Conservation (phyloP, 2,888 invertebrate species). For the Schrankia costaestrigalis region DNA sequence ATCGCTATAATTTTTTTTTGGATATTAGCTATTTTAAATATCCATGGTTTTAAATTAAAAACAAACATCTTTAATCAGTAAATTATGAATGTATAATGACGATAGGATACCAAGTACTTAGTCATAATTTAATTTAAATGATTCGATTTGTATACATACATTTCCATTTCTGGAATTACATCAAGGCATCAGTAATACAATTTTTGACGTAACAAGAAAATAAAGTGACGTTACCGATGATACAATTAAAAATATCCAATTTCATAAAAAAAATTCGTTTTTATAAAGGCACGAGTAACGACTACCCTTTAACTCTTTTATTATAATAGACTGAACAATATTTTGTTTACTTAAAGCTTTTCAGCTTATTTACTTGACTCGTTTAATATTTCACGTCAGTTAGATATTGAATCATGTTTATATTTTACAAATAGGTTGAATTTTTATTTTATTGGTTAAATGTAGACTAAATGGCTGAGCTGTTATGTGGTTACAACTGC, state of each 20-base stretch:
- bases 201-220: constrained; percentile 21
- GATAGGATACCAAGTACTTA: too few relatives aligned
- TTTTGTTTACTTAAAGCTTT: neutral
- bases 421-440: too few relatives aligned
- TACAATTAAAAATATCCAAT: constrained; percentile 18
- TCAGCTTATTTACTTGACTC: constrained; percentile 1
- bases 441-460: too few relatives aligned
- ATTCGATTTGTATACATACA: constrained; percentile 37
- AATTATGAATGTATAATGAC: too few relatives aligned
- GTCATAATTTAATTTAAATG: too few relatives aligned
- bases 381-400: constrained; percentile 1
- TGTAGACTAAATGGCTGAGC: too few relatives aligned
- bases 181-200: constrained; percentile 10
- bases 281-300: constrained; percentile 2
- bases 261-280: constrained; percentile 8
- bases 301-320: neutral
- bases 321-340: neutral
- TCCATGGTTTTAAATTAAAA: too few relatives aligned
- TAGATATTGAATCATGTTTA: too few relatives aligned
- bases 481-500: too few relatives aligned
- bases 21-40: too few relatives aligned
- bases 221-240: constrained; percentile 14
- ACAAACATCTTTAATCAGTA: too few relatives aligned
- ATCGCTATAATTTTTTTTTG: too few relatives aligned
- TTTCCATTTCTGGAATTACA: constrained; percentile 25